phyloP scores from a whole-genome alignment of 2,113 vertebrate species.

The Heloderma charlesbogerti region DNA sequence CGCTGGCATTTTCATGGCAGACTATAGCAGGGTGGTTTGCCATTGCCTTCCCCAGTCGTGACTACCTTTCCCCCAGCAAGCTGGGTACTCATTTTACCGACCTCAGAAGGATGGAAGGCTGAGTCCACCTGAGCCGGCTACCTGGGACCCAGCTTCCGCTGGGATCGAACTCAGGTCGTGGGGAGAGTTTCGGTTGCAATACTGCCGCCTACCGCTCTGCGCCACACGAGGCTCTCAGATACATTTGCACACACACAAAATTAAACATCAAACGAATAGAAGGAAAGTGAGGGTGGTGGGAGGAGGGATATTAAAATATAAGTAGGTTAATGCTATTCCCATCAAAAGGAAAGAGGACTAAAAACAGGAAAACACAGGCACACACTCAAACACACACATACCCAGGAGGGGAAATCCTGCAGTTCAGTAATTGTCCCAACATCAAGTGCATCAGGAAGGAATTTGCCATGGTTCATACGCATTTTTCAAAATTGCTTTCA shows the following conservation, averaged over 20 bases:
- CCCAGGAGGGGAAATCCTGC: not conserved
- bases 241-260: not conserved
- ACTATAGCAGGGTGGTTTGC: too few species aligned
- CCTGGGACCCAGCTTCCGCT: too few species aligned
- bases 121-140: too few species aligned
- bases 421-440: not conserved
- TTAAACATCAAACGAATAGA: constrained; percentile 10
- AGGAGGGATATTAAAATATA: not conserved
- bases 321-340: not conserved
- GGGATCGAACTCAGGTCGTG: too few species aligned
- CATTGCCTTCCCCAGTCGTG: too few species aligned
- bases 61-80: too few species aligned
- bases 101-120: too few species aligned
- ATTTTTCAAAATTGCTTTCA: not conserved
- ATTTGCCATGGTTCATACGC: not conserved
- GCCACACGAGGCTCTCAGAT: too few species aligned
- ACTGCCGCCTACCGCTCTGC: too few species aligned
- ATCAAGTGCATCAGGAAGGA: constrained; percentile 1
- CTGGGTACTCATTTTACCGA: too few species aligned
- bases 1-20: too few species aligned
- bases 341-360: not conserved
- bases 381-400: not conserved
- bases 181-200: too few species aligned
- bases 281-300: not conserved
- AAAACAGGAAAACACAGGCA: not conserved